These are phyloP conservation scores for Acropora yongei DNA, from an alignment of 64 coral and sea anemone genomes.

Conservation along the genomic window DNA sequence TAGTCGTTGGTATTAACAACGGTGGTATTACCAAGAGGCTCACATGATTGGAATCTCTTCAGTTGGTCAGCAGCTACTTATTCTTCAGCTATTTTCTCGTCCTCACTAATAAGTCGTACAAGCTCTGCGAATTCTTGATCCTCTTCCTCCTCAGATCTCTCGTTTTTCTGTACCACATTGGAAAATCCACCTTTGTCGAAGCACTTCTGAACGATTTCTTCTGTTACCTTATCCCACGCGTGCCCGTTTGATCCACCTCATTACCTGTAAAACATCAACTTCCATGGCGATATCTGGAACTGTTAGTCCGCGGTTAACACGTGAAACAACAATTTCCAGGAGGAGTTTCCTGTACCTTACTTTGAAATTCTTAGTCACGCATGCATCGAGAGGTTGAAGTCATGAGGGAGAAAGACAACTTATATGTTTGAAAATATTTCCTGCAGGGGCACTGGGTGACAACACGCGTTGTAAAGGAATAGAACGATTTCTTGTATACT, in stretches of 20 bases:
- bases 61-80: too few relatives aligned
- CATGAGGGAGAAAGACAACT: too few relatives aligned
- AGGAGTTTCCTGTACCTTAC: slow-evolving; percentile 28
- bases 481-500: too few relatives aligned
- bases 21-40: slow-evolving; percentile 14
- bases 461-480: too few relatives aligned
- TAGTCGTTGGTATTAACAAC: slow-evolving; percentile 18
- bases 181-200: slow-evolving; percentile 20
- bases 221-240: slow-evolving; percentile 17
- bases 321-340: slow-evolving; percentile 59
- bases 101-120: not conserved
- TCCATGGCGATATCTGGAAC: slow-evolving; percentile 47
- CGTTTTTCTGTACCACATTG: slow-evolving; percentile 5
- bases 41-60: slow-evolving; percentile 1
- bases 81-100: too few relatives aligned
- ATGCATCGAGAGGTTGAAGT: slow-evolving; percentile 20
- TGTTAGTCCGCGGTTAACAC: slow-evolving; percentile 17
- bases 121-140: slow-evolving; percentile 28
- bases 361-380: slow-evolving; percentile 19
- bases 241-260: slow-evolving; percentile 39
- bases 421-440: too few relatives aligned
- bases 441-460: too few relatives aligned
- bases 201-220: slow-evolving; percentile 30
- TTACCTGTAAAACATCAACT: slow-evolving; percentile 48
- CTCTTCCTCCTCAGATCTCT: slow-evolving; percentile 7